Evolutionary conservation across 2,797 vertebrate genomes (phyloP).

Genomic region (Phrynocephalus guinanensis): DNA sequence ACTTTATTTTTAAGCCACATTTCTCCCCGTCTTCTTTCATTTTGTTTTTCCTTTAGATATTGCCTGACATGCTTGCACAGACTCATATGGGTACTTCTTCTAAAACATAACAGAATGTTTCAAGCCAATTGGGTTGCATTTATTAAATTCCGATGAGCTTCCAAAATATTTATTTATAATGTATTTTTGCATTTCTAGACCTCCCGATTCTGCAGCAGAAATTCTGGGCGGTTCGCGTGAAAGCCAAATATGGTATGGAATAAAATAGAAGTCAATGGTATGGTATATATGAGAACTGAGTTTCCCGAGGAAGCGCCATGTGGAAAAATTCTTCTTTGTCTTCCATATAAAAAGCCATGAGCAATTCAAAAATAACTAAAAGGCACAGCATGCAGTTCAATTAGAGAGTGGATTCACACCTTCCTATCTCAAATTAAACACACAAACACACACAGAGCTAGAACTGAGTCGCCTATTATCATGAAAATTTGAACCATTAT

Average conservation of each 20-base stretch:
- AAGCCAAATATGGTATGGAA: not conserved
- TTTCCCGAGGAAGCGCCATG: too few species aligned
- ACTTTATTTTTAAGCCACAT: too few species aligned
- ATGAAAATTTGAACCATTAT: constrained; percentile 76
- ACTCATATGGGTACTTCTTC: too few species aligned
- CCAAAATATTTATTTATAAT: not conserved
- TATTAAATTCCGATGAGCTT: not conserved
- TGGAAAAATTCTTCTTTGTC: not conserved
- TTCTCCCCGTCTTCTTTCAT: too few species aligned
- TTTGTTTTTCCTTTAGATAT: too few species aligned
- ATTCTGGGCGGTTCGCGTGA: too few species aligned
- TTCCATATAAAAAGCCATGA: constrained; percentile 13
- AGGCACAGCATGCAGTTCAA: constrained; percentile 26
- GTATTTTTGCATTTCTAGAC: too few species aligned
- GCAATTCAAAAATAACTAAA: constrained; percentile 1
- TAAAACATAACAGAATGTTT: not conserved
- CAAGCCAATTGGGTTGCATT: not conserved
- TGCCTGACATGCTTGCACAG: too few species aligned
- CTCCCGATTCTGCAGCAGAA: too few species aligned
- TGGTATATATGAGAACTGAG: not conserved
- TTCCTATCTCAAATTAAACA: constrained; percentile 38
- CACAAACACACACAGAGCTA: constrained; percentile 20
- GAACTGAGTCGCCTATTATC: constrained; percentile 14
- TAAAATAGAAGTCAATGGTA: not conserved
- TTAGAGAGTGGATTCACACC: constrained; percentile 28